phyloP scores from a whole-genome alignment of 2,797 vertebrate species.

The Enteromius radiatus region DNA sequence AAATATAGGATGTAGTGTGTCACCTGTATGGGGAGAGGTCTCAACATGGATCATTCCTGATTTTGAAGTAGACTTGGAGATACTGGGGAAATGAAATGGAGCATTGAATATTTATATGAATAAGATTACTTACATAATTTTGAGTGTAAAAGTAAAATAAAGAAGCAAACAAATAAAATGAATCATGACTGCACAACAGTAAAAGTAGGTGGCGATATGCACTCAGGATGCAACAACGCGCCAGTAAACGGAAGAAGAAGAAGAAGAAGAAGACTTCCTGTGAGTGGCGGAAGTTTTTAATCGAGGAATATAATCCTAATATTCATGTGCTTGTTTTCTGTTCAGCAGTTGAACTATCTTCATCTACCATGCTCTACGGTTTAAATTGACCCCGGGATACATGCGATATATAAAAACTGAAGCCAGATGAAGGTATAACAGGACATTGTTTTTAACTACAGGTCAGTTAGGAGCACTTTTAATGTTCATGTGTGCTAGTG shows the following conservation, averaged over 20 bases:
- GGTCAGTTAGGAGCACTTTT: background rate
- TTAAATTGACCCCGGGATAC: constrained; percentile 14
- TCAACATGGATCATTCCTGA: too few relatives aligned
- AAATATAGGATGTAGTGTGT: too few relatives aligned
- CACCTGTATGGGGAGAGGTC: too few relatives aligned
- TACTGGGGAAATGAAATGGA: too few relatives aligned
- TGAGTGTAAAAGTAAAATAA: too few relatives aligned
- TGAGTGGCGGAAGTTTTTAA: constrained; percentile 55
- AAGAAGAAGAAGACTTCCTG: constrained; percentile 47
- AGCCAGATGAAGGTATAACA: background rate
- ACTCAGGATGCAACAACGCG: too few relatives aligned
- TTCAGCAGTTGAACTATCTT: background rate
- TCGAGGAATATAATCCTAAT: constrained; percentile 17
- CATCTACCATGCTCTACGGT: background rate
- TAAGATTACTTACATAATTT: too few relatives aligned
- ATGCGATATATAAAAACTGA: background rate
- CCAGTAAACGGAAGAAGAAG: constrained; percentile 3
- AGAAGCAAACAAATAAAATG: too few relatives aligned
- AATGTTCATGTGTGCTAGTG: background rate
- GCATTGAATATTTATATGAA: too few relatives aligned
- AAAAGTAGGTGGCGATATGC: too few relatives aligned
- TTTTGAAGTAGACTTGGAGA: too few relatives aligned
- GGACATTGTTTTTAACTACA: background rate
- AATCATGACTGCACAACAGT: too few relatives aligned
- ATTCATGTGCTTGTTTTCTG: constrained; percentile 26